Base-by-base conservation (phyloP, 64 coral and sea anemone species). In the Anthopleura sola region DNA sequence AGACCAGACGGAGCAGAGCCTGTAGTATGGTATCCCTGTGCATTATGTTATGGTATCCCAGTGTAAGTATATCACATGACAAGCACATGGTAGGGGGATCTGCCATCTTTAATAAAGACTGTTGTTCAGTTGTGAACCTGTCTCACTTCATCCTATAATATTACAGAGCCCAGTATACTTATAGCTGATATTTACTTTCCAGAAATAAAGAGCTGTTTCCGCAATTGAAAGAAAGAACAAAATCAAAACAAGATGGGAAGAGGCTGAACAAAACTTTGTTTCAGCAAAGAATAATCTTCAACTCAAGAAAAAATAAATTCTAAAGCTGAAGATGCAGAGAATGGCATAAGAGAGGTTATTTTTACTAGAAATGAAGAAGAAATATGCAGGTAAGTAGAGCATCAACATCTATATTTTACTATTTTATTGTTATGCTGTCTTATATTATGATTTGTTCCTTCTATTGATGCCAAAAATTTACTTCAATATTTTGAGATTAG, bases 301-400 rank as follows among this genome's bases (percentile, higher is more conserved):
- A 5, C 49, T 18, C 20, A 84, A 84, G 33, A 49, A 56, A 33
- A 47, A 24, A 58, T 49, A 33, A 8, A 56, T 13, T 10, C 51
- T 84, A 4, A 57, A 57, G 55, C 51, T 84, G 51, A 56, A 84
- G 24, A 55, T 84, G 51, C 82, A 84, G 24, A 49, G 51, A 33
- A 57, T 84, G 46, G 82, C 82, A 84, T 84, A 49, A 4, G 82
- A 84, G 46, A 84, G 82, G 32, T 26, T 31, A 13, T 84, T 84
- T 56, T 24, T 84, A 26, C 20, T 56, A 56, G 82, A 84, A 28
- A 84, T 84, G 82, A 84, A 84, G 31, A 84, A 84, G 82, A 75
- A 75, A 84, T 84, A 84, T 53, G 82, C 82, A 84, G 82, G 82
- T 84, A n/a, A n/a, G n/a, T n/a, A n/a, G n/a, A n/a, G n/a, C n/a